phyloP scores from a whole-genome alignment of 2,888 invertebrate genomes.

The Drosophila conformis region DNA sequence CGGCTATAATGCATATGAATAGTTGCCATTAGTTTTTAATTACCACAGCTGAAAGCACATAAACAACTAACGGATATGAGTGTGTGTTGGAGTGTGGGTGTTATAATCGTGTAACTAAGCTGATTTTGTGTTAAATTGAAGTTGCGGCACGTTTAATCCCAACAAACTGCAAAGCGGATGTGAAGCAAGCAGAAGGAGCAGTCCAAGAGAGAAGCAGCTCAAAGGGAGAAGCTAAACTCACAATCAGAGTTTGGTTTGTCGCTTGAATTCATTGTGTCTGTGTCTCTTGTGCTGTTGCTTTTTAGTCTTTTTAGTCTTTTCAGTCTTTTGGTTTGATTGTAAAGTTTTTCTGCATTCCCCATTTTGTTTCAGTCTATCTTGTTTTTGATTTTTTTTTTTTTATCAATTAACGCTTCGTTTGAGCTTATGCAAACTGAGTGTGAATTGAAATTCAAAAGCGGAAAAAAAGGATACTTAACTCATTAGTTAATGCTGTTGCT shows the following conservation, averaged over 20 bases:
- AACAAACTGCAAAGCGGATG: conserved; percentile 38
- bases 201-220: conserved; percentile 10
- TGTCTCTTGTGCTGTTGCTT: conserved; percentile 23
- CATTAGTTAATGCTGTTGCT: conserved; percentile 10
- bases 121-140: conserved; percentile 50
- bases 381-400: neutral
- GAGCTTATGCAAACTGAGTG: conserved; percentile 30
- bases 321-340: conserved; percentile 34
- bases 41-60: conserved; percentile 43
- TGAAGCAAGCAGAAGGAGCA: conserved; percentile 5
- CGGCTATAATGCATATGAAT: conserved; percentile 53
- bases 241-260: conserved; percentile 42
- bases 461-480: neutral
- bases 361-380: conserved; percentile 14
- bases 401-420: conserved; percentile 35
- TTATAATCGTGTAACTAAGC: conserved; percentile 47
- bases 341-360: conserved; percentile 36
- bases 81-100: conserved; percentile 13
- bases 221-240: conserved; percentile 24
- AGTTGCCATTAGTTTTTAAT: conserved; percentile 58
- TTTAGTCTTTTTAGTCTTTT: conserved; percentile 35
- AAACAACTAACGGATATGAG: conserved; percentile 15
- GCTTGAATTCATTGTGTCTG: conserved; percentile 27
- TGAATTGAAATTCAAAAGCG: conserved; percentile 20
- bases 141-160: conserved; percentile 50